phyloP scores from a whole-genome alignment of 2,797 vertebrate genomes.

The Lithobates sylvaticus region DNA sequence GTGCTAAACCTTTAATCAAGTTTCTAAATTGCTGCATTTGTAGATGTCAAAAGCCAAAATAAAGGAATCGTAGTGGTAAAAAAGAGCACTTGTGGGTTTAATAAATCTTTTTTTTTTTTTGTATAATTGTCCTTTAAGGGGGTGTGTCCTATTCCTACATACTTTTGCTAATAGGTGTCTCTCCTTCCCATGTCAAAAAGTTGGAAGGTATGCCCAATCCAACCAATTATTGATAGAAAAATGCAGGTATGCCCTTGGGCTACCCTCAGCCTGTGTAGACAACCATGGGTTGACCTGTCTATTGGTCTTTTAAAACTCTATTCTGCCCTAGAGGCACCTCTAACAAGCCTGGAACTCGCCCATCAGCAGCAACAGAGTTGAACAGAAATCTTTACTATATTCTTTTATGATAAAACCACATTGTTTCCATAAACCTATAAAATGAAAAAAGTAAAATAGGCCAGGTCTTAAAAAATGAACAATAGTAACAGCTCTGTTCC shows the following conservation, averaged over 20 bases:
- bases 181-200: no score
- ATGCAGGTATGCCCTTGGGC: not conserved
- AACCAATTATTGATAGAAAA: not conserved
- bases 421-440: conserved; percentile 5
- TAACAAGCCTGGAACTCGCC: not conserved
- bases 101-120: no score
- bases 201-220: not conserved
- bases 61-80: no score
- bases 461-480: not conserved
- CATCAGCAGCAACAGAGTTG: conserved; percentile 2
- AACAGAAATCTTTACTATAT: not conserved
- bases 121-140: no score
- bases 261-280: not conserved
- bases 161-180: no score
- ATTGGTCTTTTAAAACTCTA: not conserved
- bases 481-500: not conserved
- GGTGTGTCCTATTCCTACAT: no score
- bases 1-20: no score
- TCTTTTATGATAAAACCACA: conserved; percentile 35
- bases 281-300: not conserved
- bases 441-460: not conserved
- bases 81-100: no score
- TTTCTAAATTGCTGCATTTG: no score
- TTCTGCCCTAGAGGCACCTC: conserved; percentile 7
- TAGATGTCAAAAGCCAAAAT: no score